A percentile compares a stretch with the other conserved stretches of the same genome.
These are phyloP conservation scores for Araneus ventricosus DNA, from an alignment of 1,140 invertebrate genomes.

Conservation along the genomic window DNA sequence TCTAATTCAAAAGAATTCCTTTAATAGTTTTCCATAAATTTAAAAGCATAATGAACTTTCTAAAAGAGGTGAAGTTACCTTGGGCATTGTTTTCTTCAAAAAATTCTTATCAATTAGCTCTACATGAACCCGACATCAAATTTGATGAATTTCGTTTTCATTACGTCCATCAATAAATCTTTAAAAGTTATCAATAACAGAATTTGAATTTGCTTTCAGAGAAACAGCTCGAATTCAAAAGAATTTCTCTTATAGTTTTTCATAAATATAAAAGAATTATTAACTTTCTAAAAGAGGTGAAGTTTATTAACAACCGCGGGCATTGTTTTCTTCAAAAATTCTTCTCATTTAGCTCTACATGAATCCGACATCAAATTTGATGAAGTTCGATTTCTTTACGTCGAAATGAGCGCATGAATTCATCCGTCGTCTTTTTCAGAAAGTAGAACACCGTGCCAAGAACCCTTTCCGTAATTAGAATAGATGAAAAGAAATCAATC, in stretches of 20 bases:
- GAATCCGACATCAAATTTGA: conserved; percentile 9
- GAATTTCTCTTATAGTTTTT: not conserved
- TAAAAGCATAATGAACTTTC: no score
- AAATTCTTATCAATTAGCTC: no score
- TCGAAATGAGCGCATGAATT: not conserved
- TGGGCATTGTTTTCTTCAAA: no score
- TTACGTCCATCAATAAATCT: no score
- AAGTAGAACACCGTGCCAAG: not conserved
- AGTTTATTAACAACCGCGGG: not conserved
- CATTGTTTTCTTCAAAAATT: not conserved
- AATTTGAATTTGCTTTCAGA: not conserved
- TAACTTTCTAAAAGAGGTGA: not conserved
- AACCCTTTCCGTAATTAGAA: conserved; percentile 39
- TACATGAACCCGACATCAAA: no score
- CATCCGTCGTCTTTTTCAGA: not conserved
- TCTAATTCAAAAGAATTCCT: not conserved
- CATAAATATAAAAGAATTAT: not conserved
- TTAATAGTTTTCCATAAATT: no score
- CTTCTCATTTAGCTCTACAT: not conserved
- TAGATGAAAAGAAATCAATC: conserved; percentile 70
- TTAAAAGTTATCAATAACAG: not conserved
- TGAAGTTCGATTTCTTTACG: conserved; percentile 41
- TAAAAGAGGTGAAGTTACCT: no score
- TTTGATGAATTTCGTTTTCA: no score
- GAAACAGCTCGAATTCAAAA: not conserved